Evolutionary conservation across 2,888 invertebrate genomes (phyloP), one percentile per base, ranked within the genome.

Genomic region (Notodromas monacha): DNA sequence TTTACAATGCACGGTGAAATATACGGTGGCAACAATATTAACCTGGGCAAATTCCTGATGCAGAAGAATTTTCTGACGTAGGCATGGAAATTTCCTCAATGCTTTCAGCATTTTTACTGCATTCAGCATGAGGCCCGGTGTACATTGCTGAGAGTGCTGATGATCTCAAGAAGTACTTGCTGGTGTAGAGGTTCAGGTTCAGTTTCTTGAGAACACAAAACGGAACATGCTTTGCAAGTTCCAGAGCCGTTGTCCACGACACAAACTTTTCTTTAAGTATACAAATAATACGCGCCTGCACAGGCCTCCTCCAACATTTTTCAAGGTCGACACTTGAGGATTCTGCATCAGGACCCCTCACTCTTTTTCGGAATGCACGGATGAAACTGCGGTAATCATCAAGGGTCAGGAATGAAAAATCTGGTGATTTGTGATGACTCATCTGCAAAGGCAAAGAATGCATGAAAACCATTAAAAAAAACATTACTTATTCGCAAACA

Each of bases 41-140:
- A 21, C 21, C 21, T 21, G 21, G 21, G 21, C 21, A 21, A 21
- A 21, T 21, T 21, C 21, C 21, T 21, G 21, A 21, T 21, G 21
- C 21, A 21, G 21, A 21, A 21, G 21, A 21, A 21, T 21, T 21
- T n/a, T 21, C 21, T 21, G 21, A 21, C 21, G 21, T 21, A 21
- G 21, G 21, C 21, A 21, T 21, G 21, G 21, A 21, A 21, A 21
- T 21, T 21, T 21, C 21, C 21, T 21, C 21, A 21, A 21, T 21
- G 21, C 21, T 21, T 21, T 21, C 21, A 21, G 21, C 21, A 21
- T 21, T 21, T 21, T 21, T 21, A 21, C 21, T 21, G 21, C 21
- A 21, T 21, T 21, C 21, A 21, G 21, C 21, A 21, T 21, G 21
- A 21, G 21, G 21, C 21, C 21, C 21, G 21, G 21, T 21, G 21